Evolutionary conservation across 92 coral and sea anemone species (phyloP).

Genomic region (Umimayanthus chanpuru): DNA sequence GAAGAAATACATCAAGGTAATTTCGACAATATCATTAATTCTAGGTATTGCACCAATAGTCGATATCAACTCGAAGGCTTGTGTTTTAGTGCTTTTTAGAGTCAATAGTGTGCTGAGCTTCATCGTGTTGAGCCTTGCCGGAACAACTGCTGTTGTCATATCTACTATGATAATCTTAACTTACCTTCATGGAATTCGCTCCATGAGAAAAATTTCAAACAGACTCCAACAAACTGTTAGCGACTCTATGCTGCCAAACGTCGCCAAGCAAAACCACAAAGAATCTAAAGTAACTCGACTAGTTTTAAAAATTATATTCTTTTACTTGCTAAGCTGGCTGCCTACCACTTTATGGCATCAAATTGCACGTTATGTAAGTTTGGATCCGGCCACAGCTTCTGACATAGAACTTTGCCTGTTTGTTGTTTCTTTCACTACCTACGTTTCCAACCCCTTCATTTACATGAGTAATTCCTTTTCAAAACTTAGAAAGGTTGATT

Average conservation of each 20-base stretch:
- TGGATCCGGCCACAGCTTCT: neutral
- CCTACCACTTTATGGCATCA: neutral
- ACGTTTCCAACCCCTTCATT: constrained; percentile 8
- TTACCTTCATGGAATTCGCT: neutral
- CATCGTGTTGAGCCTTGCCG: neutral
- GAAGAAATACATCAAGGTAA: neutral
- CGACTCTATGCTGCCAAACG: neutral
- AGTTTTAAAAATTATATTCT: neutral
- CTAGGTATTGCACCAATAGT: neutral
- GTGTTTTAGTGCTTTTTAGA: neutral
- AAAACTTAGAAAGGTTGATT: neutral
- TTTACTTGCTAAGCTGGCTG: constrained; percentile 21
- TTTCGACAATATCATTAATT: neutral
- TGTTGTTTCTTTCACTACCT: neutral
- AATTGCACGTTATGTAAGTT: neutral
- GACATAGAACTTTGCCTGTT: constrained; percentile 18
- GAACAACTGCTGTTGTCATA: neutral
- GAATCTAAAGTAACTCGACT: constrained; percentile 9
- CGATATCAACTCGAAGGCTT: neutral
- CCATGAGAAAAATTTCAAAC: constrained; percentile 13
- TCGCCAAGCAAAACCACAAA: neutral
- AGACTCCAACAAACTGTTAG: neutral
- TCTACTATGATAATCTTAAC: neutral
- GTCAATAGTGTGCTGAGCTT: neutral
- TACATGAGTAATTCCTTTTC: neutral